Evolutionary conservation across 2,888 invertebrate species (phyloP), one percentile per base, ranked within the genome.

Genomic region (Colostygia pectinataria): DNA sequence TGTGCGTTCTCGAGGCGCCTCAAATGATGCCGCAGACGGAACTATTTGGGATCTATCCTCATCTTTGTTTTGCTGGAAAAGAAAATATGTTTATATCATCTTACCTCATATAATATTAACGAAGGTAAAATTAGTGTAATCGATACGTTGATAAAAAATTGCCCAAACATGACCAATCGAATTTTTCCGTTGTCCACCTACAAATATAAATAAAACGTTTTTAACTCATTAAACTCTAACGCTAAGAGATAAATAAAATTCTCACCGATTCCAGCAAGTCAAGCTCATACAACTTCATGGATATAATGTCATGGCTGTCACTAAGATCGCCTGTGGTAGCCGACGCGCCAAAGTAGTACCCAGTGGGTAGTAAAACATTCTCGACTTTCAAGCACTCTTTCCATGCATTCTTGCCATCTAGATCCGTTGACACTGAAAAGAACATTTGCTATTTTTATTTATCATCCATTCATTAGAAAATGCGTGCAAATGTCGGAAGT

Each of bases 321-420:
- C 96, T 95, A 32, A 99, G 90, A 78, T 99, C 99, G 1, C 99
- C 99, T 0, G 99, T 99, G 0, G 98, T 98, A 0, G 99, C 98
- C 0, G 98, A 95, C 2, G 97, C 91, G 1, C 99, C 99, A 79
- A 98, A 95, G 85, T 92, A 98, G 85, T 99, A 99, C 0, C 98
- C 98, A 0, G 98, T 98, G 0, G 99, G 99, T 6, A 99, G 90
- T 51, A 94, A 92, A 0, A 99, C 96, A 34, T 97, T 97, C 63
- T 94, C 92, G 0, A 98, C 98, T 43, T 92, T 92, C 67, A 99
- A 94, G 73, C 99, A 99, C 69, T 95, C 95, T 70, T 97, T 96
- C 98, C 99, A 99, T 0, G 95, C 95, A 65, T 95, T 96, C 79
- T 96, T 96, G 69, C 96, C 97, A 61, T 97, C 97, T 34, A 98